These are phyloP conservation scores for Neocrepidodera transversa DNA, from an alignment of 2,888 invertebrate species.

Conservation along the genomic window DNA sequence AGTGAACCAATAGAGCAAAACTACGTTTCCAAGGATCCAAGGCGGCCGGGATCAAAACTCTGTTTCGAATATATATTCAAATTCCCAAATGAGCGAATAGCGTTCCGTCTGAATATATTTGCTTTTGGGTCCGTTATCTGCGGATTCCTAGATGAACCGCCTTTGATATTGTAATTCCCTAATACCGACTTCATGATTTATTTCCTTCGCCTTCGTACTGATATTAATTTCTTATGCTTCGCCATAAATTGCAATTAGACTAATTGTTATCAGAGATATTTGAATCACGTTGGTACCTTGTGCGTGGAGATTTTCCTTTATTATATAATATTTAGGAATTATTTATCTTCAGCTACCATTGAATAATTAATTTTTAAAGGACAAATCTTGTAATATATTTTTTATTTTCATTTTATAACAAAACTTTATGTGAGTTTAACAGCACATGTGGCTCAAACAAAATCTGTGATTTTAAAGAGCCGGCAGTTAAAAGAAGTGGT, in stretches of 20 bases:
- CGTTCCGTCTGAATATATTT: conserved; percentile 52
- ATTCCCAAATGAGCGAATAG: conserved; percentile 59
- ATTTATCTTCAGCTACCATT: no score
- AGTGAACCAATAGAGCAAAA: conserved; percentile 54
- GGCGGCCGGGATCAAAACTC: conserved; percentile 51
- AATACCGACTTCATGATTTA: conserved; percentile 58
- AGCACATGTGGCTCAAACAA: no score
- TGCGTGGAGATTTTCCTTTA: neutral
- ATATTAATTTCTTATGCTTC: conserved; percentile 47
- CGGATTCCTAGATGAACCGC: conserved; percentile 57
- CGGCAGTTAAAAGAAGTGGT: no score
- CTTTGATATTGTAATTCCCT: conserved; percentile 61
- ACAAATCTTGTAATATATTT: no score
- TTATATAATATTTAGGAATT: no score
- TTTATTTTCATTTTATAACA: no score
- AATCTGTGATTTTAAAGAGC: no score
- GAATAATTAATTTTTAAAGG: no score
- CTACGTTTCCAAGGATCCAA: conserved; percentile 42
- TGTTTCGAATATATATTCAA: conserved; percentile 57
- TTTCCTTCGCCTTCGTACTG: conserved; percentile 53
- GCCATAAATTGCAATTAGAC: conserved; percentile 48
- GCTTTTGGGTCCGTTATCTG: conserved; percentile 56
- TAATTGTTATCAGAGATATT: conserved; percentile 39
- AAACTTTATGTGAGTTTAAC: no score
- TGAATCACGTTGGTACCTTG: conserved; percentile 25